Conservation (phyloP, 2,113 vertebrate species). For the Eidolon helvum region DNA sequence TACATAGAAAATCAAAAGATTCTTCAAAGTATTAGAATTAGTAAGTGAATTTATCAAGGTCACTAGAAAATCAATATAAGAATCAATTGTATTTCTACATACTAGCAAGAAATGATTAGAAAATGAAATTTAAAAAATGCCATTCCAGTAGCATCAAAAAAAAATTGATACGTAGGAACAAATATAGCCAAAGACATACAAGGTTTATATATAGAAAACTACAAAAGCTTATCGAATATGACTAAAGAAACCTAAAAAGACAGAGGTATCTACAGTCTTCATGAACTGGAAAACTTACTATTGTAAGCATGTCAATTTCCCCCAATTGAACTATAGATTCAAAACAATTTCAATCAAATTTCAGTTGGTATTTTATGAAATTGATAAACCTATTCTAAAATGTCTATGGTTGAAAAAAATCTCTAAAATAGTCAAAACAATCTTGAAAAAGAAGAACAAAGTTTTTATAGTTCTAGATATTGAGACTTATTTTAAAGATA, state of each 20-base stretch:
- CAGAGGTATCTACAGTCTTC: background rate
- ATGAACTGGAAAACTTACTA: background rate
- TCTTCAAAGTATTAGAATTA: background rate
- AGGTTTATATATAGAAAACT: background rate
- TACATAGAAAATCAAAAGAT: background rate
- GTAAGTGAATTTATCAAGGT: background rate
- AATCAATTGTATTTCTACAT: background rate
- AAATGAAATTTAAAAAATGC: background rate
- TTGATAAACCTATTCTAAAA: constrained; percentile 1
- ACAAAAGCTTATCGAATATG: background rate
- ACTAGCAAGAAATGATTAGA: background rate
- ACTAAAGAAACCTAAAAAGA: background rate
- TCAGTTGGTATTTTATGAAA: background rate
- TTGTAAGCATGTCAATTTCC: background rate
- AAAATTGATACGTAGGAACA: background rate
- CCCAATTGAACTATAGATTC: background rate
- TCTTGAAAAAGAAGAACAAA: background rate
- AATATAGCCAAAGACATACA: background rate
- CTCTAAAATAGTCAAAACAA: background rate
- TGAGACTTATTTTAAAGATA: background rate
- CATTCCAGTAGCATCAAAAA: background rate
- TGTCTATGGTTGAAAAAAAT: background rate
- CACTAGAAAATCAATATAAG: background rate
- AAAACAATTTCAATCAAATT: background rate
- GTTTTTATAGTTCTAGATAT: background rate